Evolutionary conservation across 2,113 vertebrate genomes (phyloP), one percentile per base, ranked within the genome.

Genomic region (Raja brachyura): DNA sequence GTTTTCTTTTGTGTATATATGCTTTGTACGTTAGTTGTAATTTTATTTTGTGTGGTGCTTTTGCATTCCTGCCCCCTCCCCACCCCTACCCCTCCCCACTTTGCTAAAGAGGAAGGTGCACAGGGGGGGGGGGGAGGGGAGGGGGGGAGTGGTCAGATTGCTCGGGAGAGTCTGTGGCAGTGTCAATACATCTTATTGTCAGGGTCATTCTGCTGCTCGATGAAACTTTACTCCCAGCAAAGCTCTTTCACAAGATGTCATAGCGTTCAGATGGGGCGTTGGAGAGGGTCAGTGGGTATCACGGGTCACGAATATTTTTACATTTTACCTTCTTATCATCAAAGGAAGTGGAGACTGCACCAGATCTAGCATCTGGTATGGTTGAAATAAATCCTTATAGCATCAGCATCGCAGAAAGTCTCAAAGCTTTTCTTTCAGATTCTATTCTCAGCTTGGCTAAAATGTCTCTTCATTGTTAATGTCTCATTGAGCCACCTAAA

Each of bases 141-240:
- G 39, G 39, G 39, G 39, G 39, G 39, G 39, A 48, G 83, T 63
- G 5, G 59, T 31, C 56, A 13, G 54, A 85, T 85, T 61, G 81
- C 28, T 61, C 28, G 54, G 4, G 5, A 75, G 25, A 28, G 73
- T 75, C 73, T 31, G n/a, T 31, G n/a, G 78, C 56, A 63, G 56
- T 66, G 83, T 88, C 83, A 88, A n/a, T 88, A 56, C 83, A 88
- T 88, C 83, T 63, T 31, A 66, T 63, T 31, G 13, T 66, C 22
- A n/a, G 56, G 22, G 16, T 83, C 79, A 83, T 56, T n/a, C 83
- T 88, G 59, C 56, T 79, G 77, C 39, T 63, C 11, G 59, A 3
- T 31, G 28, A 31, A 63, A 86, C 0, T 48, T 13, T 31, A 18
- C 56, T 2, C 59, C 83, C n/a, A 18, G 83, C 16, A 63, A 63